A percentile compares a stretch with the other conserved stretches of the same genome.
These are phyloP conservation scores for Psittacula cyanocephala DNA, from an alignment of 2,113 vertebrate species.

Conservation along the genomic window DNA sequence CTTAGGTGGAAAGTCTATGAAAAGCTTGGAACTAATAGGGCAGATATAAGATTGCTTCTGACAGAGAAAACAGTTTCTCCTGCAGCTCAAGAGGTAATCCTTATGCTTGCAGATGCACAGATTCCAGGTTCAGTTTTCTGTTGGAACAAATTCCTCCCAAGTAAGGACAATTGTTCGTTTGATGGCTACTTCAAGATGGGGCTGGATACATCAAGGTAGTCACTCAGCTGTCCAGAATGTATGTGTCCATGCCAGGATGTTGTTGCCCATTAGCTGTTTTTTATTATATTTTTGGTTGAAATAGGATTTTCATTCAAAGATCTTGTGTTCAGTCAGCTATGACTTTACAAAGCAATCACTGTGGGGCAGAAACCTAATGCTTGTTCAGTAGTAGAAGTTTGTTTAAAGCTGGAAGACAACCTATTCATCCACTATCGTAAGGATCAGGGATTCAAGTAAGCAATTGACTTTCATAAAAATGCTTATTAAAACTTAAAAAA, in stretches of 20 bases:
- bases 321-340: not conserved
- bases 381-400: not conserved
- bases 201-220: not conserved
- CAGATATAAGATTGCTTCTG: not conserved
- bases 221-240: not conserved
- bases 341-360: not conserved
- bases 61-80: not conserved
- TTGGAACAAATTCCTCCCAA: not conserved
- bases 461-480: not conserved
- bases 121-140: not conserved
- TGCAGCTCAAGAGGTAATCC: not conserved
- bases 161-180: not conserved
- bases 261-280: not conserved
- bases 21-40: not conserved
- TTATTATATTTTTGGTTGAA: conserved; percentile 6
- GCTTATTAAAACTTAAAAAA: not conserved
- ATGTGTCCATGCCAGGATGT: not conserved
- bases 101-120: not conserved
- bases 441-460: not conserved
- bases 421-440: not conserved
- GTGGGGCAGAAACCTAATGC: not conserved
- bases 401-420: not conserved
- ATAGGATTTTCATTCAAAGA: conserved; percentile 13
- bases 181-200: not conserved
- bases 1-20: not conserved